Evolutionary conservation across 2,888 invertebrate genomes (phyloP).

Genomic region (Mallateleia sp.): DNA sequence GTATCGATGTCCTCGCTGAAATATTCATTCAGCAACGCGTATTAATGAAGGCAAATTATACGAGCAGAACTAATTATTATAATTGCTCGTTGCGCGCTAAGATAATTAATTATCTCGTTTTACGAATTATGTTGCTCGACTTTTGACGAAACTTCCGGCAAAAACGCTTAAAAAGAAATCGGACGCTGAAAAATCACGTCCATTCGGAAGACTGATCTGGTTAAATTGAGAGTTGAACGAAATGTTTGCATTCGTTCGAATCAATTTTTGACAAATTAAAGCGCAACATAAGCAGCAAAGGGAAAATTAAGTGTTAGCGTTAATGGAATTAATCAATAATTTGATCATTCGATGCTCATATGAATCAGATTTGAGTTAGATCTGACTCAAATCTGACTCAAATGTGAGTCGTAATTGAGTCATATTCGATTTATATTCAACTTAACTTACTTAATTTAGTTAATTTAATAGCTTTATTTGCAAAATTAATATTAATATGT

Average conservation of each 20-base stretch:
- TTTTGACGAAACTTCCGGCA: constrained; percentile 32
- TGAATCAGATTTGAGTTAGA: no score
- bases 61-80: constrained; percentile 55
- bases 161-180: constrained; percentile 2
- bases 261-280: no score
- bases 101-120: constrained; percentile 53
- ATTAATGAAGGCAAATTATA: constrained; percentile 54
- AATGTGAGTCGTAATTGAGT: no score
- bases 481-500: no score
- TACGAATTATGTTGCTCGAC: constrained; percentile 29
- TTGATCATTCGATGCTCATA: no score
- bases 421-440: no score
- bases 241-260: background rate
- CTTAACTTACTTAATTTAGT: no score
- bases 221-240: background rate
- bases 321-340: no score
- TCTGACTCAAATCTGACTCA: no score
- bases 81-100: constrained; percentile 38
- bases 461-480: no score
- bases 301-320: no score
- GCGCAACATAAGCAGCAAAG: no score
- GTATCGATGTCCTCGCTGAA: constrained; percentile 44
- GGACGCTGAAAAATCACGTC: background rate
- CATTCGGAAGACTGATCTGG: background rate
- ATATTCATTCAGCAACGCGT: constrained; percentile 38